Evolutionary conservation across 1,140 invertebrate species (phyloP).

Genomic region (Eriosoma lanigerum): DNA sequence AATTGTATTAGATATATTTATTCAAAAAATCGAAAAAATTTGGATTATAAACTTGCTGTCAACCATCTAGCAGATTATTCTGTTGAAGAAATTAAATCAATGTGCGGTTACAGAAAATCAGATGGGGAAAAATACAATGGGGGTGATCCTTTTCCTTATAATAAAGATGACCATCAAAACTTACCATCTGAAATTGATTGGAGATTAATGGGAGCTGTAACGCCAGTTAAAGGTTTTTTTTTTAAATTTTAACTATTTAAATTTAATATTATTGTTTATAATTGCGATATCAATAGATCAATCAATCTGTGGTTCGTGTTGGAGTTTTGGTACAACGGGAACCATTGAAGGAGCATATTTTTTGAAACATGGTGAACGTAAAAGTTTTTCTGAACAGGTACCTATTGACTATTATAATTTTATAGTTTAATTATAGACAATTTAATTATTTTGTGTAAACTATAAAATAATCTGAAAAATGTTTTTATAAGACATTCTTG

Average conservation of each 20-base stretch:
- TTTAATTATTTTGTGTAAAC: too few relatives aligned
- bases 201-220: slow-evolving; percentile 89
- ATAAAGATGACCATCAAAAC: slow-evolving; percentile 58
- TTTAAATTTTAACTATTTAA: not conserved
- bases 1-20: slow-evolving; percentile 77
- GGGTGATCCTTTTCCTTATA: slow-evolving; percentile 76
- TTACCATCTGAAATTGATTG: slow-evolving; percentile 80
- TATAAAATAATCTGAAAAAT: too few relatives aligned
- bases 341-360: slow-evolving; percentile 91
- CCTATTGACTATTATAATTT: too few relatives aligned
- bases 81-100: slow-evolving; percentile 74
- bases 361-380: slow-evolving; percentile 71
- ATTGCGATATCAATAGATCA: slow-evolving; percentile 68
- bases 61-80: slow-evolving; percentile 89
- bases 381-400: slow-evolving; percentile 81
- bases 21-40: slow-evolving; percentile 77
- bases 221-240: slow-evolving; percentile 80
- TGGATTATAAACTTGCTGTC: slow-evolving; percentile 73
- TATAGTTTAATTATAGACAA: too few relatives aligned
- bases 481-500: too few relatives aligned
- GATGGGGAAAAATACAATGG: slow-evolving; percentile 61
- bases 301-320: slow-evolving; percentile 94
- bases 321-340: slow-evolving; percentile 93
- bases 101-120: slow-evolving; percentile 68
- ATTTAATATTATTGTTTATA: not conserved